These are phyloP conservation scores for Sebastolobus altivelis DNA, from an alignment of 2,797 vertebrate species.

Conservation along the genomic window DNA sequence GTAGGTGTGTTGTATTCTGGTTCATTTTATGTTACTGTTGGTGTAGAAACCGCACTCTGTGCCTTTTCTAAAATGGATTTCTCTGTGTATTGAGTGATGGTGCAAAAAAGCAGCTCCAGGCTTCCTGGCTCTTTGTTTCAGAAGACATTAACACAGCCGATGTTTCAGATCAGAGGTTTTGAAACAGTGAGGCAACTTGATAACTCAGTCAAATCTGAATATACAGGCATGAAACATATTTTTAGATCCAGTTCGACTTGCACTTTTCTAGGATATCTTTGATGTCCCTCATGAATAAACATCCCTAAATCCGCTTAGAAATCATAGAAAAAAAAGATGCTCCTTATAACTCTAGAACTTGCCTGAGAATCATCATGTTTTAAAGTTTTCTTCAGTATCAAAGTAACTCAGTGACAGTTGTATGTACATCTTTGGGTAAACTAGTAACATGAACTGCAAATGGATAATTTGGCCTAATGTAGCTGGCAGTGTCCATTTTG, in stretches of 20 bases:
- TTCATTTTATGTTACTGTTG: background rate
- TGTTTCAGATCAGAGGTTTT: background rate
- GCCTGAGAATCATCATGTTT: background rate
- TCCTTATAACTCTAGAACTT: background rate
- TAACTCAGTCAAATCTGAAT: background rate
- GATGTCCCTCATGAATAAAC: background rate
- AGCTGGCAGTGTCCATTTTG: too few species aligned
- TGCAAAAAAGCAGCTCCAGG: background rate
- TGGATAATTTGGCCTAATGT: too few species aligned
- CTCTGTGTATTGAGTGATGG: background rate
- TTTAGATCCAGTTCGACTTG: background rate
- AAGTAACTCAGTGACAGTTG: background rate
- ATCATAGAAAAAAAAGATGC: background rate
- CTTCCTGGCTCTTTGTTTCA: background rate
- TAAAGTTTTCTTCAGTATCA: background rate
- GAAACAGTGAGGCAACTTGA: background rate
- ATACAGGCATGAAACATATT: background rate
- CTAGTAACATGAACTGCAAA: too few species aligned
- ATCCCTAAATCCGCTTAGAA: background rate
- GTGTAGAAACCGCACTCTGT: rapidly evolving
- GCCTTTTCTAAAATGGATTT: background rate
- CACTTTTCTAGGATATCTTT: background rate
- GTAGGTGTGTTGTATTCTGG: background rate
- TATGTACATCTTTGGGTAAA: too few species aligned
- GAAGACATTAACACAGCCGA: background rate